These are phyloP conservation scores for Crenuchus spilurus DNA, from an alignment of 2,797 vertebrate genomes.

Conservation along the genomic window DNA sequence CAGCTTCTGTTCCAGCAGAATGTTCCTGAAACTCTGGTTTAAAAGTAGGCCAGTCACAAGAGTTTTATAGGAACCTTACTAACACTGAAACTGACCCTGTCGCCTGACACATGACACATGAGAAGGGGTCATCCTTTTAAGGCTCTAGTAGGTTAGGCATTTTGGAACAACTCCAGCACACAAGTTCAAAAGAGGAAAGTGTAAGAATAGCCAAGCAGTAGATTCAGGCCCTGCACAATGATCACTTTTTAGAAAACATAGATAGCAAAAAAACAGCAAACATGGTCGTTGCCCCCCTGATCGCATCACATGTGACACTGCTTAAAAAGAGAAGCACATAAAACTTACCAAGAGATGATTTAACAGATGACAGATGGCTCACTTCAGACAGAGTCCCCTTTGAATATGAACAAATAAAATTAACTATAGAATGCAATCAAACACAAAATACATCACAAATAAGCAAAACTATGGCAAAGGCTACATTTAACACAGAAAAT, in stretches of 20 bases:
- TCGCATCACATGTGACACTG: neutral
- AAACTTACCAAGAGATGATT: slow-evolving; percentile 72
- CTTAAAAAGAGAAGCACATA: slow-evolving; percentile 22
- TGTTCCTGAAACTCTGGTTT: slow-evolving; percentile 12
- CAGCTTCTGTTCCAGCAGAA: neutral
- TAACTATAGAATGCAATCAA: slow-evolving; percentile 22
- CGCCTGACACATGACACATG: slow-evolving; percentile 60
- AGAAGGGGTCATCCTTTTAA: slow-evolving; percentile 80
- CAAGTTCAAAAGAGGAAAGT: slow-evolving; percentile 81
- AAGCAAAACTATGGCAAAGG: neutral
- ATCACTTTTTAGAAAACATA: slow-evolving; percentile 56
- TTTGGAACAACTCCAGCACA: slow-evolving; percentile 72
- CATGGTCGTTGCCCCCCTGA: neutral
- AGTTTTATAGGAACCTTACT: slow-evolving; percentile 55
- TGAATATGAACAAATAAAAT: slow-evolving; percentile 55
- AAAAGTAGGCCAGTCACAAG: slow-evolving; percentile 64
- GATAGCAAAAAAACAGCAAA: slow-evolving; percentile 41
- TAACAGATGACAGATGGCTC: slow-evolving; percentile 62
- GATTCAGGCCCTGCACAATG: slow-evolving; percentile 55
- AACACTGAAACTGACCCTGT: slow-evolving; percentile 51
- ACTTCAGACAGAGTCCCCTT: slow-evolving; percentile 71
- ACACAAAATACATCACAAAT: neutral
- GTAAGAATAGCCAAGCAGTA: slow-evolving; percentile 75
- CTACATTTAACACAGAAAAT: slow-evolving; percentile 1
- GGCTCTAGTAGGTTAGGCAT: slow-evolving; percentile 75